Evolutionary conservation across 2,113 vertebrate genomes (phyloP).

Genomic region (Canis aureus): DNA sequence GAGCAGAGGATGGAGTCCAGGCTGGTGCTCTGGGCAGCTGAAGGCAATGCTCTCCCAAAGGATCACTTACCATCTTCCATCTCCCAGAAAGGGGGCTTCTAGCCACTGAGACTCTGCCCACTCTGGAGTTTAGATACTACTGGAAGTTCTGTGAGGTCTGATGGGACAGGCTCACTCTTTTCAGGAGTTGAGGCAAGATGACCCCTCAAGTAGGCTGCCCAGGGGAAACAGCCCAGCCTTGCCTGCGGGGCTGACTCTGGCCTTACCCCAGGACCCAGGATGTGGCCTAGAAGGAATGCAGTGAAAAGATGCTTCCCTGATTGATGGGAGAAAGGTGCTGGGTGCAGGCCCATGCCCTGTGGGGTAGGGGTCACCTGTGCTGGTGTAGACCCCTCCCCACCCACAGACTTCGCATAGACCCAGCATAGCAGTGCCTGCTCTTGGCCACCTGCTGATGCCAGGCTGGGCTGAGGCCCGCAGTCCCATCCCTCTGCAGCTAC

Average conservation of each 20-base stretch:
- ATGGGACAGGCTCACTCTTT: not conserved
- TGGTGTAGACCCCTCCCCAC: not conserved
- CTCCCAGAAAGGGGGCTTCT: not conserved
- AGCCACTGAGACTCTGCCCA: not conserved
- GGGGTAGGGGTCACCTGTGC: not conserved
- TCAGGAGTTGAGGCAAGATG: not conserved
- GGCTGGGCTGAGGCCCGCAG: not conserved
- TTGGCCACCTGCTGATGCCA: not conserved
- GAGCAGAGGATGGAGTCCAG: not conserved
- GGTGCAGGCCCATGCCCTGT: not conserved
- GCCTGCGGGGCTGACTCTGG: not conserved
- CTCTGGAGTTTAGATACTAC: not conserved
- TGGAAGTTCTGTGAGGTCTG: not conserved
- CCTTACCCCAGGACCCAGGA: not conserved
- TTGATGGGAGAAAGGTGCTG: not conserved
- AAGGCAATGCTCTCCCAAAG: too few relatives aligned
- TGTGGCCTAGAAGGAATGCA: not conserved
- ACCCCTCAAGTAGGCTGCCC: not conserved
- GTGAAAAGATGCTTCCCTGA: not conserved
- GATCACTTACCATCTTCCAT: not conserved
- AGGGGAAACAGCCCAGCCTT: not conserved
- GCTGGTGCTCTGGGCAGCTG: not conserved
- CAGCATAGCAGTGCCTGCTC: not conserved
- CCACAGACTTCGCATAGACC: too few relatives aligned
- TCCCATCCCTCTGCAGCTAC: not conserved